Base-by-base conservation (phyloP, 1,140 invertebrate genomes). In the Metaphire vulgaris region DNA sequence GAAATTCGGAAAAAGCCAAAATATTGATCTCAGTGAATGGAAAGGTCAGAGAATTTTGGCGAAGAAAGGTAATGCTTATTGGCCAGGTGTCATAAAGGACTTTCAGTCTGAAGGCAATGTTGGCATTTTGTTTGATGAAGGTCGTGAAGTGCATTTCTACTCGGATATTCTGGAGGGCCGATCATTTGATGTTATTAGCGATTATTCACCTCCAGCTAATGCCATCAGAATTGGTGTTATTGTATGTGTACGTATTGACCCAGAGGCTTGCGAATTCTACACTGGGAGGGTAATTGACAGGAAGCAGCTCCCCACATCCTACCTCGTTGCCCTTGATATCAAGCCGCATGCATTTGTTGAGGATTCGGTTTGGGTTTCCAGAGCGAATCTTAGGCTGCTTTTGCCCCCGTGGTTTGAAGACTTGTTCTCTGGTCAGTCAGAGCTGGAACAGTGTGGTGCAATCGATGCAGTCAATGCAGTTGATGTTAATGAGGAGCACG, bases 391-490 rank as follows among this genome's bases (percentile, higher is more conserved):
- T 56, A 89, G 96, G n/a, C 89, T 97, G 1, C 85, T 97, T 74
- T 89, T 92, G 82, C 94, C 95, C 16, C 95, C 95, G 0, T 98
- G 96, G 96, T 93, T 90, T 87, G 95, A 97, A 82, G 96, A 98
- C 85, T 86, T 97, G 68, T 56, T 12, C 21, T 56, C 41, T 56
- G 21, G 6, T 56, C 41, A 56, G 41, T 21, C 21, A 21, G 41
- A 56, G 6, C 6, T 56, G 41, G 41, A 56, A 12, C 41, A 56
- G 41, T 21, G 6, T 56, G 41, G 41, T 12, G 41, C 6, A 56
- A 56, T 12, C 21, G 41, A 56, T 6, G 21, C 21, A 21, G 41
- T 56, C 6, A 21, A 56, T 6, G 41, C 21, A 56, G 41, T 21
- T 6, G 41, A 56, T 56, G 41, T 56, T 56, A 56, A 56, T 21